Evolutionary conservation across 2,888 invertebrate genomes (phyloP).

Genomic region (Poecilobothrus nobilitatus): DNA sequence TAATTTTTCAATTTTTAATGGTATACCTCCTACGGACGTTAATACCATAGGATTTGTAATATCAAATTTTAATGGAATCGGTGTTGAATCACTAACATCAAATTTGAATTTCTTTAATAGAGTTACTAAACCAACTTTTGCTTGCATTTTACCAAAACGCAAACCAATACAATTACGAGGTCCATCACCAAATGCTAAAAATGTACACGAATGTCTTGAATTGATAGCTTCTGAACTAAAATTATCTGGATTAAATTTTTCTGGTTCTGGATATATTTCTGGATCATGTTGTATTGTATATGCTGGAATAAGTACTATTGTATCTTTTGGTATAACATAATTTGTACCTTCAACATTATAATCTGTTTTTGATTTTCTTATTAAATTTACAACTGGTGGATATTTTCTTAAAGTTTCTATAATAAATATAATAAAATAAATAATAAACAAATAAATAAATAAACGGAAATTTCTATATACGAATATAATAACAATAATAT

Average conservation of each 20-base stretch:
- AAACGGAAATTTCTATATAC: too few relatives aligned
- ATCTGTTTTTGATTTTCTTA: slow-evolving; percentile 44
- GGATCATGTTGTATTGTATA: slow-evolving; percentile 54
- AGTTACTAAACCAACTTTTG: slow-evolving; percentile 28
- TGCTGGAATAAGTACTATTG: slow-evolving; percentile 47
- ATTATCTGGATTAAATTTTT: slow-evolving; percentile 53
- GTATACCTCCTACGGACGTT: slow-evolving; percentile 29
- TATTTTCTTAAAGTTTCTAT: slow-evolving; percentile 50
- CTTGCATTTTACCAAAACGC: slow-evolving; percentile 31
- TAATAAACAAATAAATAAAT: too few relatives aligned
- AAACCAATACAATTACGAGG: slow-evolving; percentile 42
- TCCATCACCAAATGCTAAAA: slow-evolving; percentile 44
- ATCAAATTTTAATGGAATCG: slow-evolving; percentile 26
- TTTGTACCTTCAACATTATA: slow-evolving; percentile 45
- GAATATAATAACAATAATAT: too few relatives aligned
- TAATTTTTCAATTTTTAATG: slow-evolving; percentile 27
- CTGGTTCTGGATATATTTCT: slow-evolving; percentile 52
- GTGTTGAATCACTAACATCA: slow-evolving; percentile 25
- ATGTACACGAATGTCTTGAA: slow-evolving; percentile 37
- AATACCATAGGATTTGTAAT: slow-evolving; percentile 24
- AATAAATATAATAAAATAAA: neutral
- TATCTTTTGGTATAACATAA: slow-evolving; percentile 44
- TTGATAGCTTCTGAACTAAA: slow-evolving; percentile 49
- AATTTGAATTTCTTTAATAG: slow-evolving; percentile 28
- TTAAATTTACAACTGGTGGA: slow-evolving; percentile 46